phyloP scores from a whole-genome alignment of 2,888 invertebrate species.

The Strigamia maritima region DNA sequence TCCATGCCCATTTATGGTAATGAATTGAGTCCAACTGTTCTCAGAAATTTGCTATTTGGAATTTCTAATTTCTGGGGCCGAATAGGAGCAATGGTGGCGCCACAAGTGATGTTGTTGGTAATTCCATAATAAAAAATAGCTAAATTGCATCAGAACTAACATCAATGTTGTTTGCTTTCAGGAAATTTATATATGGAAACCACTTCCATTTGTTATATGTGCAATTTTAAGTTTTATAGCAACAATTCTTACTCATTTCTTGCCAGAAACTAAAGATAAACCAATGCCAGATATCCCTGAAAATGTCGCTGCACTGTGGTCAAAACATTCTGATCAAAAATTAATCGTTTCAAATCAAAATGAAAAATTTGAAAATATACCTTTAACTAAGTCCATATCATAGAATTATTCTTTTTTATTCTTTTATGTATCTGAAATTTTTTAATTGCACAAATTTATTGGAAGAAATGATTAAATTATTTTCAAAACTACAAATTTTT shows the following conservation, averaged over 20 bases:
- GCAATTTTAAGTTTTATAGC: conserved; percentile 21
- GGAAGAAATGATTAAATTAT: too few species aligned
- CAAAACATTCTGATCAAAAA: neutral
- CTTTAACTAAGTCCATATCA: neutral
- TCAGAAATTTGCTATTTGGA: conserved; percentile 48
- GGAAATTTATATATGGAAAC: conserved; percentile 37
- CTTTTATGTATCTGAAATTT: too few species aligned
- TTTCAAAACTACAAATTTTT: too few species aligned
- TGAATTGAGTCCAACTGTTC: conserved; percentile 1
- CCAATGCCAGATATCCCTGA: conserved; percentile 42
- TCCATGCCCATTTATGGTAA: neutral
- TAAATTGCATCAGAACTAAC: neutral
- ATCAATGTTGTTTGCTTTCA: neutral
- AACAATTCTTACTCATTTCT: conserved; percentile 35
- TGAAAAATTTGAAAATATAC: neutral
- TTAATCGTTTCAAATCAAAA: neutral
- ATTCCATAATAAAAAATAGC: neutral
- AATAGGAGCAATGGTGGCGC: conserved; percentile 55
- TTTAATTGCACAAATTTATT: too few species aligned
- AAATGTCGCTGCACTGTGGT: conserved; percentile 38
- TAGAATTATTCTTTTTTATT: too few species aligned
- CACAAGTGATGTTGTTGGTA: conserved; percentile 50
- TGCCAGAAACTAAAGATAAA: conserved; percentile 42
- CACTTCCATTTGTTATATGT: conserved; percentile 30
- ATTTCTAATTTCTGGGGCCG: conserved; percentile 56